A percentile compares a stretch with the other conserved stretches of the same genome.
Conservation (phyloP, 1,140 invertebrate genomes). For the Lasaia peninsularis region DNA sequence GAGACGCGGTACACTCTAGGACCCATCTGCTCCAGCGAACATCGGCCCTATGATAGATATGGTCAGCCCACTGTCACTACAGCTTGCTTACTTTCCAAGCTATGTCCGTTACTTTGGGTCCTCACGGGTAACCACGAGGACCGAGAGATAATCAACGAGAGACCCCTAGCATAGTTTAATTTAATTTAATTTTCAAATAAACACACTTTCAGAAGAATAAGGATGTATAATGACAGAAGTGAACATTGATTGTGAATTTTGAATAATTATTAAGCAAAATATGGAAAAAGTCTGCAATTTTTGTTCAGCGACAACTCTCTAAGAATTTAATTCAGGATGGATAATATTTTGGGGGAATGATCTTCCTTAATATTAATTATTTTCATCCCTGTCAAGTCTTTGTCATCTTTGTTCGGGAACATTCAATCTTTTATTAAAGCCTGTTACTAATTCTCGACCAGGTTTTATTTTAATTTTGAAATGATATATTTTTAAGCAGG, state of each 20-base stretch:
- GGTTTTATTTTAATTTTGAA: background rate
- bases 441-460: background rate
- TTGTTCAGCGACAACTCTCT: background rate
- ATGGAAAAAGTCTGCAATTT: background rate
- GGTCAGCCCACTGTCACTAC: no score
- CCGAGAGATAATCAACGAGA: no score
- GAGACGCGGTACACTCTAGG: no score
- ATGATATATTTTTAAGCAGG: background rate
- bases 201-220: background rate
- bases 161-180: background rate
- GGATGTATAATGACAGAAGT: background rate
- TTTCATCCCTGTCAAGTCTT: conserved; percentile 15
- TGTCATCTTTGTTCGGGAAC: conserved; percentile 1
- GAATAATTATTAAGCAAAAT: background rate
- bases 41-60: no score
- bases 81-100: no score
- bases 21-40: no score
- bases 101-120: no score
- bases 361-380: conserved; percentile 23
- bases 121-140: no score
- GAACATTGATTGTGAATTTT: background rate
- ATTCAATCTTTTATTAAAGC: conserved; percentile 13
- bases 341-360: conserved; percentile 14
- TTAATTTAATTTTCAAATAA: no score
- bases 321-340: background rate